Percentiles rank a stretch among this genome's conserved stretches.
These are phyloP conservation scores for Ormyrus thymus DNA, from an alignment of 2,888 invertebrate genomes.

Conservation along the genomic window DNA sequence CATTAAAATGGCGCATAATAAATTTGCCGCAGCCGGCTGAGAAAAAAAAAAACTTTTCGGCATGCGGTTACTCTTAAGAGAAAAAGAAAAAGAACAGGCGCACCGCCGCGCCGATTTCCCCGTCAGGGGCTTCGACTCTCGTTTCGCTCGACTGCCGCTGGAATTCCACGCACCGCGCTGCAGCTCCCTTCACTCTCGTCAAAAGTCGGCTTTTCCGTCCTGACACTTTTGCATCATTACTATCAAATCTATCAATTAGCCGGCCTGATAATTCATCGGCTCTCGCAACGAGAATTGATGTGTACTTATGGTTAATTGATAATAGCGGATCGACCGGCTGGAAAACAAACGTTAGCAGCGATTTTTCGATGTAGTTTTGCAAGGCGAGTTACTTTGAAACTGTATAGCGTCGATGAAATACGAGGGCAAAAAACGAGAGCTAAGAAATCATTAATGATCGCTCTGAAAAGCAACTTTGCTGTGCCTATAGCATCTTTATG, in stretches of 20 bases:
- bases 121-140: slow-evolving; percentile 39
- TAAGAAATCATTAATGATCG: slow-evolving; percentile 28
- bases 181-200: slow-evolving; percentile 32
- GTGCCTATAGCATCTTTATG: slow-evolving; percentile 32
- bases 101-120: slow-evolving; percentile 39
- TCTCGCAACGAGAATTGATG: slow-evolving; percentile 17
- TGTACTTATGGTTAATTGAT: not conserved
- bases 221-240: slow-evolving; percentile 42
- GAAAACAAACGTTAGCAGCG: too few relatives aligned
- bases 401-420: not conserved
- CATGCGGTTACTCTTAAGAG: not conserved
- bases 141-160: slow-evolving; percentile 46
- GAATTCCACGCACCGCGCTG: slow-evolving; percentile 33
- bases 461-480: slow-evolving; percentile 14
- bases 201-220: not conserved
- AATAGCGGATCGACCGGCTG: too few relatives aligned
- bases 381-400: too few relatives aligned
- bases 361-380: too few relatives aligned
- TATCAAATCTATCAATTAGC: slow-evolving; percentile 36
- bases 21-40: slow-evolving; percentile 19
- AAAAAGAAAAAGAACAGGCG: slow-evolving; percentile 2
- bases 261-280: slow-evolving; percentile 4
- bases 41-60: slow-evolving; percentile 20
- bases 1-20: slow-evolving; percentile 7
- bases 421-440: slow-evolving; percentile 19